Evolutionary conservation across 1,140 invertebrate genomes (phyloP).

Genomic region (Rhynchophorus ferrugineus): DNA sequence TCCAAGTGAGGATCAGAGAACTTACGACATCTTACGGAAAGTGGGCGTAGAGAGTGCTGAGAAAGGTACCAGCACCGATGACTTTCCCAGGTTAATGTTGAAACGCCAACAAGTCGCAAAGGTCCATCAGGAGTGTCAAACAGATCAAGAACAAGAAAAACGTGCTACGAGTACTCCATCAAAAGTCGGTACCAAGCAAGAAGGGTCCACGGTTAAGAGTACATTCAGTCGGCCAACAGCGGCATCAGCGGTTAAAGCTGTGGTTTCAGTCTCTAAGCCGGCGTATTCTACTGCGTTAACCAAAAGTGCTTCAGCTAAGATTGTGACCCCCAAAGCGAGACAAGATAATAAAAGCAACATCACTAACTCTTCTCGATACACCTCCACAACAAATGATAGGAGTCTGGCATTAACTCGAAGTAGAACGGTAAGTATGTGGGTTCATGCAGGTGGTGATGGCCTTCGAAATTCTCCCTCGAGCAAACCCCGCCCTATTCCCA

Average conservation of each 20-base stretch:
- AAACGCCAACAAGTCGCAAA: constrained; percentile 40
- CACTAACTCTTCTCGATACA: not conserved
- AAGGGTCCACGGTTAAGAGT: not conserved
- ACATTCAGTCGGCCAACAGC: constrained; percentile 12
- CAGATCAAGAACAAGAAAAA: constrained; percentile 34
- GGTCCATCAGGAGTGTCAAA: constrained; percentile 37
- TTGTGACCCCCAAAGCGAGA: constrained; percentile 43
- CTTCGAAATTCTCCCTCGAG: too few relatives aligned
- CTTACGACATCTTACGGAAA: constrained; percentile 37
- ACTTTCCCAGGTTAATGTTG: constrained; percentile 36
- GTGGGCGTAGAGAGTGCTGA: constrained; percentile 36
- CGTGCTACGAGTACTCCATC: not conserved
- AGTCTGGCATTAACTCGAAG: constrained; percentile 40
- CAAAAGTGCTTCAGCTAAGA: constrained; percentile 34
- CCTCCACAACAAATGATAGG: not conserved
- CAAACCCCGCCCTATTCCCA: not conserved
- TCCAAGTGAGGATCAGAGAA: constrained; percentile 39
- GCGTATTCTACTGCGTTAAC: constrained; percentile 46
- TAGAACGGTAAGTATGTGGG: constrained; percentile 46
- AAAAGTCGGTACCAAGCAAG: not conserved
- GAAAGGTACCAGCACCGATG: constrained; percentile 45
- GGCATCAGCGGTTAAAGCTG: constrained; percentile 12
- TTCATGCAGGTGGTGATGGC: too few relatives aligned
- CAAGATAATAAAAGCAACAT: constrained; percentile 30
- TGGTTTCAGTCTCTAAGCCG: constrained; percentile 28